Conservation (phyloP, 1,140 invertebrate genomes). For the Zaprionus africanus region DNA sequence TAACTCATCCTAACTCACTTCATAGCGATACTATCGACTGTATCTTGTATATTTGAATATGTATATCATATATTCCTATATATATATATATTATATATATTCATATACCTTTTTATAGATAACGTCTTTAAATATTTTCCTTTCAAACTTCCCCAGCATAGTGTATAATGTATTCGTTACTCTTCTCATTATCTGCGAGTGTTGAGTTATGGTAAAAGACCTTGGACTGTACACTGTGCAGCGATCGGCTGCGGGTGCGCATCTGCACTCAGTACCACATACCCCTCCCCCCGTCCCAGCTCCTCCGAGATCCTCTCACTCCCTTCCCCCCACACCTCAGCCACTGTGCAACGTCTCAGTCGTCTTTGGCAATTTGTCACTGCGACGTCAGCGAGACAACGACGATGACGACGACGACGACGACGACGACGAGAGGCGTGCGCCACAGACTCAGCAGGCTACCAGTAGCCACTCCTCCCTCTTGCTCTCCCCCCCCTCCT, state of each 20-base stretch:
- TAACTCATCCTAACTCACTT: too few relatives aligned
- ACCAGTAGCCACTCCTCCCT: background rate
- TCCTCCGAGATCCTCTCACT: background rate
- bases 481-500: background rate
- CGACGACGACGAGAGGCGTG: slow-evolving; percentile 61
- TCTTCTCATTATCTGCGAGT: slow-evolving; percentile 51
- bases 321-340: background rate
- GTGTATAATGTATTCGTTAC: slow-evolving; percentile 2
- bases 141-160: background rate
- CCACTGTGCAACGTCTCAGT: slow-evolving; percentile 4
- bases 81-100: too few relatives aligned
- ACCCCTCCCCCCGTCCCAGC: background rate
- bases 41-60: too few relatives aligned
- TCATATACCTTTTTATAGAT: background rate
- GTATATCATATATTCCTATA: too few relatives aligned
- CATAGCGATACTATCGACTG: too few relatives aligned
- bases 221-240: slow-evolving; percentile 63
- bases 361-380: slow-evolving; percentile 71
- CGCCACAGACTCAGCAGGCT: slow-evolving; percentile 60
- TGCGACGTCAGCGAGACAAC: slow-evolving; percentile 63
- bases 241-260: slow-evolving; percentile 16
- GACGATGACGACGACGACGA: slow-evolving; percentile 38
- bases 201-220: slow-evolving; percentile 78
- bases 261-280: slow-evolving; percentile 44
- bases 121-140: background rate